These are phyloP conservation scores for Leptonema lineaticorne DNA, from an alignment of 1,140 invertebrate genomes.

Conservation along the genomic window DNA sequence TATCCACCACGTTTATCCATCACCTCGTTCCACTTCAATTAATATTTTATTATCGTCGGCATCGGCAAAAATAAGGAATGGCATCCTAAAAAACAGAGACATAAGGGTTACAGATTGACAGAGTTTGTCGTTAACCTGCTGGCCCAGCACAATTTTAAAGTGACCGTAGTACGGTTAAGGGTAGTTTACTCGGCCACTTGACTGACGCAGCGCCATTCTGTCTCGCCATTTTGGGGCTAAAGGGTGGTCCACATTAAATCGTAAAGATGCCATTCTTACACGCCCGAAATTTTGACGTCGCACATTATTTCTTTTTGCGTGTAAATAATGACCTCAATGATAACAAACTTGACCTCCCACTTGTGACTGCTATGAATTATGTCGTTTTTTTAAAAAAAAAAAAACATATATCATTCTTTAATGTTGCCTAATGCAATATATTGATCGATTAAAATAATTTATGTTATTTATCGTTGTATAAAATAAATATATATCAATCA, in stretches of 20 bases:
- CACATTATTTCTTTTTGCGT: not conserved
- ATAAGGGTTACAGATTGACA: slow-evolving; percentile 29
- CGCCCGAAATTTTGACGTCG: slow-evolving; percentile 2
- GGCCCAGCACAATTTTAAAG: slow-evolving; percentile 35
- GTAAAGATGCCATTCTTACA: not conserved
- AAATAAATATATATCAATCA: too few relatives aligned
- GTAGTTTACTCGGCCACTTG: not conserved
- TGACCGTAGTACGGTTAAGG: slow-evolving; percentile 1
- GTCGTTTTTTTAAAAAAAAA: too few relatives aligned
- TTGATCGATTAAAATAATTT: too few relatives aligned
- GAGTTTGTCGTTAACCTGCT: slow-evolving; percentile 36
- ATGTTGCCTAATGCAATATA: too few relatives aligned
- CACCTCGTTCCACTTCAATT: not conserved
- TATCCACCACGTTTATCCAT: not conserved
- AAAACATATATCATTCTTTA: too few relatives aligned
- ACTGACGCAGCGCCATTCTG: slow-evolving; percentile 24
- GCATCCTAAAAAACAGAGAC: slow-evolving; percentile 17
- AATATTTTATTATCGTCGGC: slow-evolving; percentile 21
- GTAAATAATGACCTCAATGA: not conserved
- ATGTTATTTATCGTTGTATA: too few relatives aligned
- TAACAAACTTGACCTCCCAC: too few relatives aligned
- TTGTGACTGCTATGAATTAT: too few relatives aligned
- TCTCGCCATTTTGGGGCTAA: too few relatives aligned
- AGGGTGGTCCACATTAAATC: not conserved
- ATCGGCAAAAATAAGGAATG: slow-evolving; percentile 31